A percentile compares a stretch with the other conserved stretches of the same genome.
Evolutionary conservation across 1,140 invertebrate species (phyloP).

Genomic region (Triops cancriformis): DNA sequence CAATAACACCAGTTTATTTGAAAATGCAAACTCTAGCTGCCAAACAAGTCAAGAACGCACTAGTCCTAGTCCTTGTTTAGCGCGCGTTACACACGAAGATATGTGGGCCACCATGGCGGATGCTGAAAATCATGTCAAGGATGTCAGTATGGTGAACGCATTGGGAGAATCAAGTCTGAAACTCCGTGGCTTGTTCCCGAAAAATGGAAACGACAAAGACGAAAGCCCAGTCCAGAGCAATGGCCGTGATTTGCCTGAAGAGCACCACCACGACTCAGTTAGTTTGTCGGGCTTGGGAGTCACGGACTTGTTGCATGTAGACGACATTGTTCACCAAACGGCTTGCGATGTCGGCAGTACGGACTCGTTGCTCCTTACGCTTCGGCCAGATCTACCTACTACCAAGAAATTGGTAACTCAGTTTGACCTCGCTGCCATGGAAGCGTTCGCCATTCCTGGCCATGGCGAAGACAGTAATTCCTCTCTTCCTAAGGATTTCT

Average conservation of each 20-base stretch:
- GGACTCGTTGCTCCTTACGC: neutral
- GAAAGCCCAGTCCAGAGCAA: neutral
- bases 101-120: neutral
- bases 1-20: slow-evolving; percentile 13
- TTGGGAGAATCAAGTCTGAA: neutral
- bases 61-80: neutral
- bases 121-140: neutral
- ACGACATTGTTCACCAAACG: neutral
- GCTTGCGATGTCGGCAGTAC: neutral
- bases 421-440: neutral
- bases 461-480: neutral
- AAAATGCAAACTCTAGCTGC: neutral
- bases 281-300: neutral
- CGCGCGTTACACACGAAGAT: neutral
- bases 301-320: neutral
- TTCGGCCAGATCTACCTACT: neutral
- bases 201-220: neutral
- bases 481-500: neutral
- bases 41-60: neutral
- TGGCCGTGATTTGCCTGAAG: neutral
- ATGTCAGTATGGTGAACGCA: neutral
- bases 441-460: neutral
- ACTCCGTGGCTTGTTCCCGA: neutral
- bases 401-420: neutral
- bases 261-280: neutral